Conservation (phyloP, 1,140 invertebrate genomes). For the Drosophila lowei region DNA sequence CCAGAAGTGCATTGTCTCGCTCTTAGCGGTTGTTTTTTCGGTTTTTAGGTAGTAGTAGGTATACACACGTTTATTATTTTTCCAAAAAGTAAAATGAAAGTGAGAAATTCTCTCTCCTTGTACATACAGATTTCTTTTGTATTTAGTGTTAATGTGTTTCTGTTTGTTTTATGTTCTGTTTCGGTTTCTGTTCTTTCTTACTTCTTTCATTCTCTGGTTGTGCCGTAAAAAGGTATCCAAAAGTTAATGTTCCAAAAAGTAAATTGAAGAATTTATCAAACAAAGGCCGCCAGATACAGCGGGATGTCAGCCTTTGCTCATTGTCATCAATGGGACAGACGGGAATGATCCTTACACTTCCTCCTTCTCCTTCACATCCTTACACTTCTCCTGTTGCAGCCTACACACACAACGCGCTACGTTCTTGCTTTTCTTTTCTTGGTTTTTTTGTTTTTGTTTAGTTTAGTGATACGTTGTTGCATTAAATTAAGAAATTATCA, state of each 20-base stretch:
- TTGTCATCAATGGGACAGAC: constrained; percentile 63
- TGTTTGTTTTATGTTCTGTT: constrained; percentile 34
- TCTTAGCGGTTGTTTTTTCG: constrained; percentile 19
- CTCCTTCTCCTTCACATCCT: constrained; percentile 13
- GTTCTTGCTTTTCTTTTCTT: constrained; percentile 7
- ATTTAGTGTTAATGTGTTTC: constrained; percentile 49
- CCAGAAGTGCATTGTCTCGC: constrained; percentile 1
- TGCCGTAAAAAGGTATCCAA: constrained; percentile 69
- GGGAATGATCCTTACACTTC: constrained; percentile 65
- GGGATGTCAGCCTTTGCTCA: constrained; percentile 37
- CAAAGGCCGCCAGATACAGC: constrained; percentile 35
- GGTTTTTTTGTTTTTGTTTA: constrained; percentile 19
- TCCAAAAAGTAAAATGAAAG: constrained; percentile 64
- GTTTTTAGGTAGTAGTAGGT: constrained; percentile 42
- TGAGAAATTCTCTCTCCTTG: constrained; percentile 53
- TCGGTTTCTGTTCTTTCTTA: constrained; percentile 18
- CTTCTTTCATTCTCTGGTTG: constrained; percentile 35
- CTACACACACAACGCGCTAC: constrained; percentile 50
- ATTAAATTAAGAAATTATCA: constrained; percentile 79
- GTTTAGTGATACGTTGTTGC: constrained; percentile 66
- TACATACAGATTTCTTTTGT: constrained; percentile 61
- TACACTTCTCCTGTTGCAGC: neutral
- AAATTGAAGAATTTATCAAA: constrained; percentile 56
- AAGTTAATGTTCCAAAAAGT: constrained; percentile 65
- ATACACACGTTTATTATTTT: constrained; percentile 68